Conservation (phyloP, 2,888 invertebrate species). For the Electrophaes corylata region DNA sequence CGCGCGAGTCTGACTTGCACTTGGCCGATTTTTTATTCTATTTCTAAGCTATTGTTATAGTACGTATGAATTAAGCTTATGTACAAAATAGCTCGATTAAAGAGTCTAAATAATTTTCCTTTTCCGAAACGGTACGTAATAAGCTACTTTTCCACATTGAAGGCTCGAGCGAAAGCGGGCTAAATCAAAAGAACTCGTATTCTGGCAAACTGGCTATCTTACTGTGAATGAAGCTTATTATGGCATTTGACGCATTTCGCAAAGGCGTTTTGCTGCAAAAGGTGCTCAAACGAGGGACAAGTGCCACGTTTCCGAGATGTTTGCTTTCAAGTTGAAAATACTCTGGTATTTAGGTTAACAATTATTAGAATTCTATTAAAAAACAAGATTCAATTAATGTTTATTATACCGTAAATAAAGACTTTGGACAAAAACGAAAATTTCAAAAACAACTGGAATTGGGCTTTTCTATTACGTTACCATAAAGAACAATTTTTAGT, state of each 20-base stretch:
- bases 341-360: not conserved
- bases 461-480: too few species aligned
- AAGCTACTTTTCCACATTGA: slow-evolving; percentile 29
- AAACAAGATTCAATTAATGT: too few species aligned
- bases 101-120: slow-evolving; percentile 15
- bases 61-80: too few species aligned
- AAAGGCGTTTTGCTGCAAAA: slow-evolving; percentile 25
- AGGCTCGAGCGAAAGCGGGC: slow-evolving; percentile 21
- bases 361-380: too few species aligned
- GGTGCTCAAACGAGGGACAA: slow-evolving; percentile 12
- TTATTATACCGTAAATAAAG: too few species aligned
- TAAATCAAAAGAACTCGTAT: slow-evolving; percentile 36
- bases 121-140: slow-evolving; percentile 23
- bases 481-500: too few species aligned
- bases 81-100: slow-evolving; percentile 5
- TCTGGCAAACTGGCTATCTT: slow-evolving; percentile 39
- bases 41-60: too few species aligned
- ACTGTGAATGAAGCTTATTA: slow-evolving; percentile 40
- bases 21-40: too few species aligned
- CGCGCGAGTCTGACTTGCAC: too few species aligned
- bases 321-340: not conserved
- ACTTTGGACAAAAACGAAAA: too few species aligned
- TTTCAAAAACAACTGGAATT: too few species aligned
- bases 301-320: slow-evolving; percentile 8
- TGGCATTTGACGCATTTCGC: slow-evolving; percentile 30